phyloP scores from a whole-genome alignment of 2,113 vertebrate species.

The Trachemys scripta region DNA sequence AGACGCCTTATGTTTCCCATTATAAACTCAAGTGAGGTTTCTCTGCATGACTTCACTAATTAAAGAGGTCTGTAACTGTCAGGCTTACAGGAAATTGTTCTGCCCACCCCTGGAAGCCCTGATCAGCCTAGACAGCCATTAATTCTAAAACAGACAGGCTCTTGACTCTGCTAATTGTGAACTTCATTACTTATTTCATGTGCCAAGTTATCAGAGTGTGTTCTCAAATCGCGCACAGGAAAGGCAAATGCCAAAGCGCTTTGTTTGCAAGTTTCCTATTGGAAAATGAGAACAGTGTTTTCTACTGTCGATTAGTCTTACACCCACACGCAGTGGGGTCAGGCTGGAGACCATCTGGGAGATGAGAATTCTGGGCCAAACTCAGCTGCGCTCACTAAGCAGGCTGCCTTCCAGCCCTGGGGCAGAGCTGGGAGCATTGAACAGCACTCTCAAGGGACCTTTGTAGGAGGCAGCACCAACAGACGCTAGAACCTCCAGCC shows the following conservation, averaged over 20 bases:
- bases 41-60: conserved; percentile 42
- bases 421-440: neutral
- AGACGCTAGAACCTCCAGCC: neutral
- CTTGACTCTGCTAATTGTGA: neutral
- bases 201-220: conserved; percentile 11
- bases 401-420: neutral
- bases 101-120: conserved; percentile 26
- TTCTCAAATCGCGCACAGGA: neutral
- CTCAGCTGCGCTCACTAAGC: neutral
- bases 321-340: neutral
- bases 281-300: conserved; percentile 14
- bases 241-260: conserved; percentile 3
- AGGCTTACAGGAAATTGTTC: conserved; percentile 30
- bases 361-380: neutral
- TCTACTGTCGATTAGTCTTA: neutral
- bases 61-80: conserved; percentile 31
- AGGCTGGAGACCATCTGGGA: neutral
- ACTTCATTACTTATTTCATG: neutral
- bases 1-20: conserved; percentile 5
- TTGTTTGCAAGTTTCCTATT: neutral
- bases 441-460: neutral
- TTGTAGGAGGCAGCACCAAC: neutral
- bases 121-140: conserved; percentile 11
- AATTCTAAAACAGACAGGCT: conserved; percentile 59
- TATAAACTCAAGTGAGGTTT: neutral